Base-by-base conservation (phyloP, 92 coral and sea anemone species). In the Porites lobata region DNA sequence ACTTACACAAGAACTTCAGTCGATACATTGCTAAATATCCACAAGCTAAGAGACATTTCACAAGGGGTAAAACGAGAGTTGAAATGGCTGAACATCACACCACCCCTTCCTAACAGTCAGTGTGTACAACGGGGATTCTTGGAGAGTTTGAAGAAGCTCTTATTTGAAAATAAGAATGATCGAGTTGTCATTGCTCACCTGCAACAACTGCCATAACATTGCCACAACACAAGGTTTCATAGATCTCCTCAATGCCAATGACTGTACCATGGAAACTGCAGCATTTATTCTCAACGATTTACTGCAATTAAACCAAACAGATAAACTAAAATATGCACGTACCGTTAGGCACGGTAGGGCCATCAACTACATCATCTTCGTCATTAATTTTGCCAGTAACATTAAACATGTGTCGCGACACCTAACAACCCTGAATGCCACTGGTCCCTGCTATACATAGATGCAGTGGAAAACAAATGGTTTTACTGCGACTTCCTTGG, bases 151-250 rank as follows among this genome's bases (percentile, higher is more conserved):
- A 78, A 82, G 62, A 83, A 83, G 63, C 86, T 81, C 32, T 58
- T 85, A 64, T 79, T 85, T 59, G 68, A 73, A n/a, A 52, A 65
- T 38, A 64, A 26, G 14, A 75, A 80, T n/a, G 76, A 66, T 15
- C 53, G 76, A 24, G 87, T 85, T 7, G 90, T 86, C 69, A 14
- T 90, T 59, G 72, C 94, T 91, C 21, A 87, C 94, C 4, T 32
- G 91, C 15, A 69, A 87, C 85, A 83, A 77, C 50, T 91, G 89
- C 92, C 65, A 87, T 3, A 91, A 72, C 73, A 56, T 91, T n/a
- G 69, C 85, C 50, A n/a, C 77, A 66, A 82, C 83, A 17, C 59
- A 78, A 6, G 77, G 47, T 9, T 91, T 82, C 65, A 56, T 76
- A 18, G 91, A 87, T 19, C 76, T 91, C 7, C 69, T 87, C 17